Evolutionary conservation across 2,797 vertebrate genomes (phyloP), one percentile per base, ranked within the genome.

Genomic region (Gymnopithys bicolor): DNA sequence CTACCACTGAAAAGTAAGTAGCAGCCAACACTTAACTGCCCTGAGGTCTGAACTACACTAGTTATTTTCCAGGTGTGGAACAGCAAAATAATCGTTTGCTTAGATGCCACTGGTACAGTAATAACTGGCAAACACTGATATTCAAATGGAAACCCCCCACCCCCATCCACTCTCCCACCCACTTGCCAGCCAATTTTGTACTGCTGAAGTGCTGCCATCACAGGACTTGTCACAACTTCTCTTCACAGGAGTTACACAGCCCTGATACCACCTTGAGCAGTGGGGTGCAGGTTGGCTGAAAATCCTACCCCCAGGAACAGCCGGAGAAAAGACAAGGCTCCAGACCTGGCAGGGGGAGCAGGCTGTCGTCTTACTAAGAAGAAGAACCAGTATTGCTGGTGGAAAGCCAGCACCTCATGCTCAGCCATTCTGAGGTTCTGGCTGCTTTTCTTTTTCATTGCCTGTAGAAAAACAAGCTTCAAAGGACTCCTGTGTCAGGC

Each of bases 251-350:
- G 27, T 49, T 48, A 23, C 1, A 1, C 56, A 46, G 78, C 64
- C 33, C 21, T 0, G 0, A 22, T 4, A 28, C 25, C 1, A 1
- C 66, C 15, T 5, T 24, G 70, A 74, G 59, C 67, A 32, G n/a
- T 5, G 41, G 55, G 64, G 37, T 39, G 18, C 49, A 52, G 33
- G 45, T 10, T 85, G 58, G 62, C 69, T 81, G 53, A 71, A 92
- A 89, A 70, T 33, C 60, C 28, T 53, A 35, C 7, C 89, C 37
- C 41, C 0, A 3, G 75, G 86, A 73, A 55, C 23, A 1, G 4
- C 91, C 87, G 8, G 18, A 22, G 63, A n/a, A 43, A 49, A 76
- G 15, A 53, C 41, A 55, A 53, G 33, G 35, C 59, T 84, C n/a
- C 73, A 66, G 24, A 70, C 32, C 52, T 23, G 30, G 41, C 18